These are phyloP conservation scores for Cettia cetti DNA, from an alignment of 2,113 vertebrate genomes.

Conservation along the genomic window DNA sequence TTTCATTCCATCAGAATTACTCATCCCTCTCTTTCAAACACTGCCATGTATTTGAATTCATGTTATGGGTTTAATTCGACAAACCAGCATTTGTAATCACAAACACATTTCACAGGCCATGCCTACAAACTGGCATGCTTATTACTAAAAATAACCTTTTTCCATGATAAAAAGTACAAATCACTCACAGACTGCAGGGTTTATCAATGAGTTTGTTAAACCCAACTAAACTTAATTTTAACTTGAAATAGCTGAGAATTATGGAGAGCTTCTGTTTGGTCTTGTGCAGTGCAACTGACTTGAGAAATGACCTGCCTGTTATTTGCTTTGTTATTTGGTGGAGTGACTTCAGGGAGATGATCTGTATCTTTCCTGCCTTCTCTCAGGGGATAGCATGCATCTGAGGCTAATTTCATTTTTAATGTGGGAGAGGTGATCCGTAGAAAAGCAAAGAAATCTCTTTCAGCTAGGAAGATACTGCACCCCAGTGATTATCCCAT, in stretches of 20 bases:
- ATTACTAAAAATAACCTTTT: conserved; percentile 46
- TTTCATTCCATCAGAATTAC: conserved; percentile 14
- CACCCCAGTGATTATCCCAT: neutral
- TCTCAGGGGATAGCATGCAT: neutral
- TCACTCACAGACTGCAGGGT: conserved; percentile 53
- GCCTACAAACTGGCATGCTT: conserved; percentile 22
- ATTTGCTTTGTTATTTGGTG: neutral
- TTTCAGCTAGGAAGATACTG: neutral
- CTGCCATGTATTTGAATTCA: conserved; percentile 34
- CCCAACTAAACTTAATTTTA: conserved; percentile 58
- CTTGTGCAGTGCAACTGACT: conserved; percentile 69
- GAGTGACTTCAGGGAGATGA: neutral
- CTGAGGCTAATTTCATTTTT: neutral
- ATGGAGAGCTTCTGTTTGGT: conserved; percentile 61
- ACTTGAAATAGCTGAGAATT: conserved; percentile 43
- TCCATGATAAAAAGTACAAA: conserved; percentile 48
- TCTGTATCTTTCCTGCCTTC: neutral
- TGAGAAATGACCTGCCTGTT: neutral
- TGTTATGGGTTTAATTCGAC: conserved; percentile 6
- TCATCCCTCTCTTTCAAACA: conserved; percentile 18
- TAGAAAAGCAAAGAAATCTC: neutral
- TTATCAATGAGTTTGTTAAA: conserved; percentile 53
- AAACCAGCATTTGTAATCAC: conserved; percentile 31
- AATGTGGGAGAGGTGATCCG: neutral
- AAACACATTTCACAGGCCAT: conserved; percentile 41